Evolutionary conservation across 2,888 invertebrate species (phyloP), one percentile per base, ranked within the genome.

Genomic region (Tenthredo scrophulariae): DNA sequence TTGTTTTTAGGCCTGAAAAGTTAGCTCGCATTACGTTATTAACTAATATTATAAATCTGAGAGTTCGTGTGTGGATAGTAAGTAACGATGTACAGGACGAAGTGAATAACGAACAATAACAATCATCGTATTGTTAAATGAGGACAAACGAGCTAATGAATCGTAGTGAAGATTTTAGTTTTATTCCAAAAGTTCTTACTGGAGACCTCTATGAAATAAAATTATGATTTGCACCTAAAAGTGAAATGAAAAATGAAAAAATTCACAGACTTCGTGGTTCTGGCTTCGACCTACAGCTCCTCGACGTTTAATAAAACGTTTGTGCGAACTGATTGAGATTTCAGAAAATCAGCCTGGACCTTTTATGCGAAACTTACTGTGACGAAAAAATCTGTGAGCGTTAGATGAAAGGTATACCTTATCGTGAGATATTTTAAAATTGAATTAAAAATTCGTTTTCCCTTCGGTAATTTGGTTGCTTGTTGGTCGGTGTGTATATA

Each of bases 1-100:
- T 77, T 77, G 77, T 33, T 54, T 9, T 77, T 3, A n/a, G n/a
- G 77, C 33, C 77, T 54, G 18, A 77, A 77, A 54, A 77, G 77
- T 54, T n/a, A 2, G 40, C 74, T 43, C 10, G 26, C 43, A 43
- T 74, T 40, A 46, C 74, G 74, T 26, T 46, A 29, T 74, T 74
- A 43, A 22, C 43, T 26, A 10, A 74, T 13, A 26, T 33, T 10
- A 15, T 2, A n/a, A 26, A 74, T 43, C 43, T 26, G 22, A 74
- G 18, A 22, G 26, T 43, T 74, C 26, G 13, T 43, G n/a, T 43
- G 74, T 74, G 62, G 4, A 2, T 62, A 13, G 26, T 10, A 26
- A 13, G 5, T 10, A 0, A 5, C 4, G 26, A 2, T 62, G 2
- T 62, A n/a, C 62, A 26, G 62, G 3, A 58, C 29, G 26, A 65